phyloP scores from a whole-genome alignment of 2,888 invertebrate species.

The Taphrorychus bicolor region DNA sequence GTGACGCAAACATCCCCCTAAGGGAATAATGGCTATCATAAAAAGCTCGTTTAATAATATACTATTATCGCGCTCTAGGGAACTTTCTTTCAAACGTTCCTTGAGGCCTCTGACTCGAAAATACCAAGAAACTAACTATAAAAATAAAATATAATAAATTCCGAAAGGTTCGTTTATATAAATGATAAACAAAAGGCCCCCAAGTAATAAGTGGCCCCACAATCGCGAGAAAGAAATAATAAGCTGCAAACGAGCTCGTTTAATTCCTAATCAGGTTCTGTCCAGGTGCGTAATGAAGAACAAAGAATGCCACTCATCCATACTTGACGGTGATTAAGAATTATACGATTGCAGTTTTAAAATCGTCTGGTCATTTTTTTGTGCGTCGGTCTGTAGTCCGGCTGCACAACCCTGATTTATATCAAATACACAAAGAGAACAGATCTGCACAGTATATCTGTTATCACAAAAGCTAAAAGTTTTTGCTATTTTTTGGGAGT shows the following conservation, averaged over 20 bases:
- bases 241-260: slow-evolving; percentile 28
- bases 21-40: no score
- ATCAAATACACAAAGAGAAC: no score
- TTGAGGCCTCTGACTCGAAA: no score
- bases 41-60: no score
- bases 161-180: slow-evolving; percentile 11
- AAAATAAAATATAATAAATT: slow-evolving; percentile 11
- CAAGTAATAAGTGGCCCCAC: slow-evolving; percentile 4
- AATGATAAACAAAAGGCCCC: slow-evolving; percentile 17
- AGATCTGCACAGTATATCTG: no score
- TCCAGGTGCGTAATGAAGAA: slow-evolving; percentile 37
- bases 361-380: slow-evolving; percentile 23
- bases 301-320: slow-evolving; percentile 36
- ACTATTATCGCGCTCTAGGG: no score
- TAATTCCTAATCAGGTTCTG: slow-evolving; percentile 37
- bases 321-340: slow-evolving; percentile 32
- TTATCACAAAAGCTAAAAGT: no score
- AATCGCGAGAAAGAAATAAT: slow-evolving; percentile 23
- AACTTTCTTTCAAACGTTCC: no score
- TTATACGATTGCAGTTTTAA: slow-evolving; percentile 38
- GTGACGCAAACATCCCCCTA: no score
- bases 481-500: no score
- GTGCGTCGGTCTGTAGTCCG: slow-evolving; percentile 4
- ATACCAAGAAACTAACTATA: no score
- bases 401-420: background rate